Percentiles rank a stretch among this genome's conserved stretches.
phyloP scores from a whole-genome alignment of 2,888 invertebrate species.

The Pimpla rufipes region DNA sequence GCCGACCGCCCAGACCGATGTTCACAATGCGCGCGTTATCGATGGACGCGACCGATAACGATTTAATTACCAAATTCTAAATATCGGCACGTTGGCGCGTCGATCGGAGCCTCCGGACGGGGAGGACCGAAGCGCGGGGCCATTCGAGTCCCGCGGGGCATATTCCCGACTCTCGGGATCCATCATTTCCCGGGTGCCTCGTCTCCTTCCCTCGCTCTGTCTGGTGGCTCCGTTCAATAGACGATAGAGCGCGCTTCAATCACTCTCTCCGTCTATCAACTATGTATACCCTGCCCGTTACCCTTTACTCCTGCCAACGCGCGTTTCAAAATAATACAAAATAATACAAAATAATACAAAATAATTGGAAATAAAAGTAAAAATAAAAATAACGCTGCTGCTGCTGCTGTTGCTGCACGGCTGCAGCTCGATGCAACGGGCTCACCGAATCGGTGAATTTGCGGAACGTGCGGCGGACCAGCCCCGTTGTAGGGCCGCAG shows the following conservation, averaged over 20 bases:
- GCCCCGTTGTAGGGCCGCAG: slow-evolving; percentile 3
- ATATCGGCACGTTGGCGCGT: slow-evolving; percentile 80
- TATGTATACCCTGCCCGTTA: neutral
- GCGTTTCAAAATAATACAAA: too few relatives aligned
- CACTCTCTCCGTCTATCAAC: slow-evolving; percentile 30
- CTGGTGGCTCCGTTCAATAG: slow-evolving; percentile 19
- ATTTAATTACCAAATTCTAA: slow-evolving; percentile 83
- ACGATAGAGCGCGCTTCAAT: slow-evolving; percentile 28
- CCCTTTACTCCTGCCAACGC: slow-evolving; percentile 24
- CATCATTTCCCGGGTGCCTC: neutral
- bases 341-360: too few relatives aligned
- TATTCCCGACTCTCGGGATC: slow-evolving; percentile 17
- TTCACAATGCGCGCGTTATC: slow-evolving; percentile 33
- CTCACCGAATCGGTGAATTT: slow-evolving; percentile 50
- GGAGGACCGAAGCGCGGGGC: too few relatives aligned
- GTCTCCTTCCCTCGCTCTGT: neutral
- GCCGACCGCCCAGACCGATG: slow-evolving; percentile 9
- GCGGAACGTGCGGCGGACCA: slow-evolving; percentile 17
- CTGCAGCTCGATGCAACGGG: slow-evolving; percentile 27
- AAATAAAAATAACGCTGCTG: too few relatives aligned
- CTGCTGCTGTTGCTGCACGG: neutral
- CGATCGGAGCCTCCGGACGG: neutral
- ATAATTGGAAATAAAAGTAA: too few relatives aligned
- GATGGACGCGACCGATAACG: slow-evolving; percentile 67
- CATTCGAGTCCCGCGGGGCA: slow-evolving; percentile 35